Percentiles rank a stretch among this genome's conserved stretches.
These are phyloP conservation scores for Keiferia lycopersicella DNA, from an alignment of 2,888 invertebrate species.

Conservation along the genomic window DNA sequence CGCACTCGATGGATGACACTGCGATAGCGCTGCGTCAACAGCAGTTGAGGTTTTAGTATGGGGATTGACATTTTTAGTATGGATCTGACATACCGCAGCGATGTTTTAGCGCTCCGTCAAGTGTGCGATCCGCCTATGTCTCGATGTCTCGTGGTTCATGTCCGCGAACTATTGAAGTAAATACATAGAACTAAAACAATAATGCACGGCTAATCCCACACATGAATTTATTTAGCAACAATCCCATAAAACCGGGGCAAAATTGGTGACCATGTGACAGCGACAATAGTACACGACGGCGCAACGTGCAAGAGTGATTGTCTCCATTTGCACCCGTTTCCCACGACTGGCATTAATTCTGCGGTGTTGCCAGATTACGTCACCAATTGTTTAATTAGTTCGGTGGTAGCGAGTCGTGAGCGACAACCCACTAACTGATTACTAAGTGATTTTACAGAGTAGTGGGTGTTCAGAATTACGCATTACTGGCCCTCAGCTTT, in stretches of 20 bases:
- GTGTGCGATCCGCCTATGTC: too few relatives aligned
- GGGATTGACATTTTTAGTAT: too few relatives aligned
- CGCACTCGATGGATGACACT: too few relatives aligned
- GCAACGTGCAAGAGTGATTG: slow-evolving; percentile 25
- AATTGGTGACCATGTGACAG: slow-evolving; percentile 12
- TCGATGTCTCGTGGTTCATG: too few relatives aligned
- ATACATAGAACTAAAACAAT: neutral
- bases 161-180: neutral
- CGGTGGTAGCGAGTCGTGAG: slow-evolving; percentile 20
- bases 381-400: slow-evolving; percentile 30
- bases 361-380: slow-evolving; percentile 27
- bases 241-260: neutral
- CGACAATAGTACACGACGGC: slow-evolving; percentile 15
- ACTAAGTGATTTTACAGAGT: slow-evolving; percentile 11
- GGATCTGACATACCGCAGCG: too few relatives aligned
- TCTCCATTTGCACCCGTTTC: slow-evolving; percentile 27
- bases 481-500: neutral
- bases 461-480: too few relatives aligned
- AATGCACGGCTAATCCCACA: neutral
- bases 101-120: too few relatives aligned
- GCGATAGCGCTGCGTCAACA: too few relatives aligned
- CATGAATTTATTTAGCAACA: neutral
- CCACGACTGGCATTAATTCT: slow-evolving; percentile 29
- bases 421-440: slow-evolving; percentile 20
- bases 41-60: too few relatives aligned